phyloP scores from a whole-genome alignment of 2,888 invertebrate genomes.

The Anthoptus insignis region DNA sequence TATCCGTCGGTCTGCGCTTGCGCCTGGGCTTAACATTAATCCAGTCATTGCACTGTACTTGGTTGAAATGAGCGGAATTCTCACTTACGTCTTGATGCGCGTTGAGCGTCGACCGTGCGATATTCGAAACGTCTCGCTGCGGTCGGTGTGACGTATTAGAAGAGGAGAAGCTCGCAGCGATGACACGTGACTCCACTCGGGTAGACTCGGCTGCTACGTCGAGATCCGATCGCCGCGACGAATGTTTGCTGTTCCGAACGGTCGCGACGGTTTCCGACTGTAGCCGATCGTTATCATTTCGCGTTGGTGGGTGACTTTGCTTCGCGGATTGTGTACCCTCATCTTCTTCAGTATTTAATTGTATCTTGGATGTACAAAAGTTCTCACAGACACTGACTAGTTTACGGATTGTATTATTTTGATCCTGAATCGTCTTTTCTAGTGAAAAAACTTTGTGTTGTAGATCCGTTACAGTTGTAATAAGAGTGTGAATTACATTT shows the following conservation, averaged over 20 bases:
- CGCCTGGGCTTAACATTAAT: conserved; percentile 4
- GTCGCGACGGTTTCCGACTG: neutral
- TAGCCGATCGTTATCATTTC: neutral
- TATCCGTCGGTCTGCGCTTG: too few relatives aligned
- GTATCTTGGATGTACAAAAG: neutral
- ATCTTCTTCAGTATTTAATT: neutral
- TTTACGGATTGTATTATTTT: conserved; percentile 11
- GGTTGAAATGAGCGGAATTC: neutral
- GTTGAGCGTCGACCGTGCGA: neutral
- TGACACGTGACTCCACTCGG: too few relatives aligned
- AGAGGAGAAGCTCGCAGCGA: too few relatives aligned
- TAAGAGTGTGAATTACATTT: conserved; percentile 14
- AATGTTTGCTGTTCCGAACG: neutral
- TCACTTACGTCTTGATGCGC: conserved; percentile 3
- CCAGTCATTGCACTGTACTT: neutral
- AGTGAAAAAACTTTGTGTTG: conserved; percentile 8
- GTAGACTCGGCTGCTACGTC: neutral
- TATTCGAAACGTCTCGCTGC: too few relatives aligned
- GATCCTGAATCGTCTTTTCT: conserved; percentile 17
- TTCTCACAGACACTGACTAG: neutral
- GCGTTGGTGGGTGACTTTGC: neutral
- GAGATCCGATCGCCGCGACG: neutral
- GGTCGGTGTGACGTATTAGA: too few relatives aligned
- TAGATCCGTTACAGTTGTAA: conserved; percentile 1
- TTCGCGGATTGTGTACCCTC: conserved; percentile 1